Percentiles rank a stretch among this genome's conserved stretches.
Evolutionary conservation across 2,113 vertebrate genomes (phyloP).

Genomic region (Vireo altiloquus): DNA sequence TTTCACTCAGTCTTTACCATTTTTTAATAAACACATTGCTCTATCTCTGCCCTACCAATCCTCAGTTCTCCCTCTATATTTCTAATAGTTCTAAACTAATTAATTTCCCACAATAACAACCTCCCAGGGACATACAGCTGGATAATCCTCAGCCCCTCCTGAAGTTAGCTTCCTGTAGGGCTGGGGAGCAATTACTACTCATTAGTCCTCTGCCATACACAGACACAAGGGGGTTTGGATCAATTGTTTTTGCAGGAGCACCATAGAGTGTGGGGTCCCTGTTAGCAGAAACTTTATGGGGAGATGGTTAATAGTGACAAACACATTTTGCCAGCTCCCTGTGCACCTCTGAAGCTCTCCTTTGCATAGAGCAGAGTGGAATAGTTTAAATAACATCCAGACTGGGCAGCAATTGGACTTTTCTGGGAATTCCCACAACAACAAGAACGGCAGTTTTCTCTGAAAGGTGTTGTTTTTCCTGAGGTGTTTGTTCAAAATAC

Average conservation of each 20-base stretch:
- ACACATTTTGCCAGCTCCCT: not conserved
- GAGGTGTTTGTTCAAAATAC: not conserved
- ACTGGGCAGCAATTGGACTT: not conserved
- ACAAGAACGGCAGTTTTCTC: not conserved
- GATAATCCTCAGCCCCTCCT: conserved; percentile 60
- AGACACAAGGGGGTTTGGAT: not conserved
- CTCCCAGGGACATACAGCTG: conserved; percentile 48
- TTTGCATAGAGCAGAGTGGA: not conserved
- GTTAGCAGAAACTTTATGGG: not conserved
- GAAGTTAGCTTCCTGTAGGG: conserved; percentile 50
- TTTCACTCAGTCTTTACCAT: not conserved
- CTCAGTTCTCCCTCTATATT: conserved; percentile 38
- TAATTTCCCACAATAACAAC: conserved; percentile 71
- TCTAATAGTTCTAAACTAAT: conserved; percentile 67
- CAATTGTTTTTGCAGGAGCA: conserved; percentile 2
- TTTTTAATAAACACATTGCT: conserved; percentile 19
- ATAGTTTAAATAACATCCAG: not conserved
- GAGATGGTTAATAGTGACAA: not conserved
- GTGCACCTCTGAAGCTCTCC: not conserved
- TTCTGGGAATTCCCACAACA: not conserved
- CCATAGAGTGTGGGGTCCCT: fast-evolving
- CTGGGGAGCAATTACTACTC: conserved; percentile 65
- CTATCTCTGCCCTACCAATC: conserved; percentile 13
- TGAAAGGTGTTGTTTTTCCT: not conserved
- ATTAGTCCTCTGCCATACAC: conserved; percentile 31